Conservation (phyloP, 2,888 invertebrate genomes). For the Conus canariensis region DNA sequence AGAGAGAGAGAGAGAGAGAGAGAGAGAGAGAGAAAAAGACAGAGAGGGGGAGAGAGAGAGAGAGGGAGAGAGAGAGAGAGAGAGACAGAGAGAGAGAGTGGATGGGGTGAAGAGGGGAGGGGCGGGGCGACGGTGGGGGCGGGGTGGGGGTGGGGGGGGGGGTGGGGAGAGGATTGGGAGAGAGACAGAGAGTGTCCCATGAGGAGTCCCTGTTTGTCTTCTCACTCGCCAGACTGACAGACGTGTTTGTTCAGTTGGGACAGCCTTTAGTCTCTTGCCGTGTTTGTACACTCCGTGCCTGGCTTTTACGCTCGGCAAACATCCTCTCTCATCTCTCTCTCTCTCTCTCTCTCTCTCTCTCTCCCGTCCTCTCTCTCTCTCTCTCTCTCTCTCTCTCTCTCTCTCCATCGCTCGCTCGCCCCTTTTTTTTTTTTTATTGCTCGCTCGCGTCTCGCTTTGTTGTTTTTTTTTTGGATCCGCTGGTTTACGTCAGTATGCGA, state of each 20-base stretch:
- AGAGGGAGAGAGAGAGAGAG: too few relatives aligned
- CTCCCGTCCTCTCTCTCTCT: background rate
- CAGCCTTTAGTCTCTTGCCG: background rate
- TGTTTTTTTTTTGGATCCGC: background rate
- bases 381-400: background rate
- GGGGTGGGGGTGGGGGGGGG: background rate
- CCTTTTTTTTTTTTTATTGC: background rate
- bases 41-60: background rate
- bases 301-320: background rate
- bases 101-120: background rate
- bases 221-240: background rate
- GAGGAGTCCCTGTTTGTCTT: background rate
- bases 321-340: background rate
- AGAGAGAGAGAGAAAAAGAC: background rate
- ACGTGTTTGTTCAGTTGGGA: conserved; percentile 27
- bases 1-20: background rate
- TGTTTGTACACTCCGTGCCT: background rate
- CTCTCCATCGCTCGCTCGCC: background rate
- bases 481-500: background rate
- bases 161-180: background rate
- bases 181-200: background rate
- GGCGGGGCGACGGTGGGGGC: too few relatives aligned
- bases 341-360: conserved; percentile 10
- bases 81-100: background rate
- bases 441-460: background rate